Conservation (phyloP, 2,888 invertebrate species). For the Phania funesta region DNA sequence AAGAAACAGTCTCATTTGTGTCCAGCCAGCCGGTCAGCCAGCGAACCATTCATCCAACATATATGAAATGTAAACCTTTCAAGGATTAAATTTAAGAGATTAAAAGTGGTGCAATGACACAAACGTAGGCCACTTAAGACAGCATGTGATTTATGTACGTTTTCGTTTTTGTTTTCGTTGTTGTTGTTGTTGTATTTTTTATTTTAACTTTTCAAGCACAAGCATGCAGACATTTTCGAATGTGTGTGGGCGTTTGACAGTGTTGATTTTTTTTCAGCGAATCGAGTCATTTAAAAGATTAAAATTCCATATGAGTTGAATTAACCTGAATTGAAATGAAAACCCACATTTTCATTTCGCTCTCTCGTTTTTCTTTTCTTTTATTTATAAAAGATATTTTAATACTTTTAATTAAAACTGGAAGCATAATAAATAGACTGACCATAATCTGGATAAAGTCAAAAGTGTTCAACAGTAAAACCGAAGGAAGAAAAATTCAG, state of each 20-base stretch:
- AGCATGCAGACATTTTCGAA: not conserved
- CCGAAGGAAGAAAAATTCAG: not conserved
- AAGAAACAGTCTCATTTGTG: not conserved
- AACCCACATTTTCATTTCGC: conserved; percentile 43
- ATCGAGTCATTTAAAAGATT: conserved; percentile 47
- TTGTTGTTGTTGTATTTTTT: not conserved
- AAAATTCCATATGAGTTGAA: conserved; percentile 35
- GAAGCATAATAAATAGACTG: conserved; percentile 55
- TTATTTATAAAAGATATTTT: conserved; percentile 13
- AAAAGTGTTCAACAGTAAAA: conserved; percentile 26
- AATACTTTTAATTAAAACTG: conserved; percentile 56
- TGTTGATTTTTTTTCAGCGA: not conserved
- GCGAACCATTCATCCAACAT: conserved; percentile 9
- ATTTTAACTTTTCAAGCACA: not conserved
- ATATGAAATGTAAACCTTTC: conserved; percentile 39
- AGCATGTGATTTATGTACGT: conserved; percentile 61
- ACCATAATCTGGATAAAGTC: conserved; percentile 45
- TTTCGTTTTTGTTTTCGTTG: not conserved
- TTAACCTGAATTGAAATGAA: conserved; percentile 23
- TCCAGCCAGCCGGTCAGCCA: conserved; percentile 14
- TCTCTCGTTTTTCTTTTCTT: not conserved
- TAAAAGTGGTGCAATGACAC: conserved; percentile 65
- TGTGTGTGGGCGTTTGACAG: not conserved
- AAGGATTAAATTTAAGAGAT: conserved; percentile 65
- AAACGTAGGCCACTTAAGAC: conserved; percentile 65